Evolutionary conservation across 2,113 vertebrate genomes (phyloP).

Genomic region (Neolamprologus variostigma): DNA sequence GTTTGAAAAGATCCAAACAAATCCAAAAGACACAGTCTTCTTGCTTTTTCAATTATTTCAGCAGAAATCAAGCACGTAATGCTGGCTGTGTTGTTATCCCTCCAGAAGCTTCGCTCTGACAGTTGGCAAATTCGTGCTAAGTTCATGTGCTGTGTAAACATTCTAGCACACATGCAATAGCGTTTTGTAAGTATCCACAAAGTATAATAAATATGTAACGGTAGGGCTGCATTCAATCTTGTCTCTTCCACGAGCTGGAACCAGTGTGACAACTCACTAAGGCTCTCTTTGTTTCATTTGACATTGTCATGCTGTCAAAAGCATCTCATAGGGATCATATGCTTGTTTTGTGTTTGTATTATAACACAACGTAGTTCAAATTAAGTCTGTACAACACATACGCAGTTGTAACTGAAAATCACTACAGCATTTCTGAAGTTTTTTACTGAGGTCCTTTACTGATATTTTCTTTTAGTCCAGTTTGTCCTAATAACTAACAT

Average conservation of each 20-base stretch:
- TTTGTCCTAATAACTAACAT: not conserved
- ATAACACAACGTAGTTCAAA: not conserved
- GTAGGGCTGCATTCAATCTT: not conserved
- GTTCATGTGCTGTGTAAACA: not conserved
- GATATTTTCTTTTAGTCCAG: not conserved
- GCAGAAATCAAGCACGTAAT: not conserved
- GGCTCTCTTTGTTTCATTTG: not conserved
- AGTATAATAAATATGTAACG: not conserved
- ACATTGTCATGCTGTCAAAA: conserved; percentile 16
- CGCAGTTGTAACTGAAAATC: not conserved
- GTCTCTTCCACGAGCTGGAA: conserved; percentile 35
- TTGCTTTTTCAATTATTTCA: not conserved
- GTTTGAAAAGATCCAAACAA: not conserved
- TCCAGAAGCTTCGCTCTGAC: not conserved
- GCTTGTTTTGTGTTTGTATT: not conserved
- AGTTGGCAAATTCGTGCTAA: not conserved
- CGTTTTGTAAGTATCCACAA: not conserved
- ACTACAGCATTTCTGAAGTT: not conserved
- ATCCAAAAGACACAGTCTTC: not conserved
- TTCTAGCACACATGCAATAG: not conserved
- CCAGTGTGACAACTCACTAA: conserved; percentile 13
- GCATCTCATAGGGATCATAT: not conserved
- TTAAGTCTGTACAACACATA: not conserved
- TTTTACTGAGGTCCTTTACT: not conserved
- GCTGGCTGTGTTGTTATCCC: not conserved